Percentiles rank a stretch among this genome's conserved stretches.
Conservation (phyloP, 2,888 invertebrate genomes). For the Scaptomyza flava region DNA sequence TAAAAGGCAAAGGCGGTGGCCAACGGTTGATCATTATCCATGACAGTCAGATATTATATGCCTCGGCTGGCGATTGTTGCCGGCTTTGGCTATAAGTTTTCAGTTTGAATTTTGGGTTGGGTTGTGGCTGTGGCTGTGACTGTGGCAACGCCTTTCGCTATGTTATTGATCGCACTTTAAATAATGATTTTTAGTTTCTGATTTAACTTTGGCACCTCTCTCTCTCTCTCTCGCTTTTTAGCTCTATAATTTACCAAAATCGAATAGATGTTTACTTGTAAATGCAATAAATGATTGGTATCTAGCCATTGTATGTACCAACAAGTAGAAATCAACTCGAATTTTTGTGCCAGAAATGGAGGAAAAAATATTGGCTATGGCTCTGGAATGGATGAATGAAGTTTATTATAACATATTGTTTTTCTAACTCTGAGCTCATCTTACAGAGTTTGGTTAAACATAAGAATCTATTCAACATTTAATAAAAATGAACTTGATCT, state of each 20-base stretch:
- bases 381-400: neutral
- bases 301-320: constrained; percentile 2
- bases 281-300: constrained; percentile 9
- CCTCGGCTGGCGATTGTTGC: constrained; percentile 14
- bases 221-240: neutral
- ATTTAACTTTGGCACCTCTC: constrained; percentile 21
- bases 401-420: neutral
- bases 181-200: constrained; percentile 48
- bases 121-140: constrained; percentile 29
- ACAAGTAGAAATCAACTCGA: neutral
- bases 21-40: constrained; percentile 73
- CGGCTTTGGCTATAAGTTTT: constrained; percentile 10
- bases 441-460: too few species aligned
- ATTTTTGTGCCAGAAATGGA: too few species aligned
- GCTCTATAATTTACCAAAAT: constrained; percentile 29
- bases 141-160: constrained; percentile 53
- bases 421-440: neutral
- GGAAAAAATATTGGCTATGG: neutral
- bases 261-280: constrained; percentile 33
- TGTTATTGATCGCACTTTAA: constrained; percentile 53
- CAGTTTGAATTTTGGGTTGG: constrained; percentile 20
- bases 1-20: constrained; percentile 74
- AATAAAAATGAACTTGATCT: too few species aligned
- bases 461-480: too few species aligned
- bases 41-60: constrained; percentile 55